A percentile compares a stretch with the other conserved stretches of the same genome.
These are phyloP conservation scores for Tympanuchus pallidicinctus DNA, from an alignment of 2,113 vertebrate species.

Conservation along the genomic window DNA sequence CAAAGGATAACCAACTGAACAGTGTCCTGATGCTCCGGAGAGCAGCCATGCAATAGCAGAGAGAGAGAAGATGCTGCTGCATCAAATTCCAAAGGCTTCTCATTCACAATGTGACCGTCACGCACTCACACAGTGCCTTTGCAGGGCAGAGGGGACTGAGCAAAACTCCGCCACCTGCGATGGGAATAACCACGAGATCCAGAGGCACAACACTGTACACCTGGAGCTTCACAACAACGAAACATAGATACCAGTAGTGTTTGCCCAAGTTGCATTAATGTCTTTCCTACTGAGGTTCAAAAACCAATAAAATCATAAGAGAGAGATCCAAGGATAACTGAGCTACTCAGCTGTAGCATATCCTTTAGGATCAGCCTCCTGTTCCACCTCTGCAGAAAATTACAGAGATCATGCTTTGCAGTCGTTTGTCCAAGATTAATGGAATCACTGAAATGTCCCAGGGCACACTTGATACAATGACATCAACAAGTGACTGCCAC, in stretches of 20 bases:
- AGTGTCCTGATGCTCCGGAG: background rate
- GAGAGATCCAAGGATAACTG: background rate
- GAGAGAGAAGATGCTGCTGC: background rate
- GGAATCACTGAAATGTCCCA: background rate
- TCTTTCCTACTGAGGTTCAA: background rate
- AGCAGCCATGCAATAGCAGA: background rate
- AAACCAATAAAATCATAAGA: background rate
- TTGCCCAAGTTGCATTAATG: background rate
- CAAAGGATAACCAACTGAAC: background rate
- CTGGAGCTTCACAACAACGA: background rate
- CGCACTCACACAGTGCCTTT: background rate
- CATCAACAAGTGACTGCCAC: background rate
- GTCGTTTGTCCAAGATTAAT: background rate
- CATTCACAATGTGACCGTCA: background rate
- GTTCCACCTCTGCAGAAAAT: background rate
- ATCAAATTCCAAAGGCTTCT: background rate
- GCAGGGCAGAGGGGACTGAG: fast-evolving
- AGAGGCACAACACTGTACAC: background rate
- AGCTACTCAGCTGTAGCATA: fast-evolving
- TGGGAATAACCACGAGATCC: fast-evolving
- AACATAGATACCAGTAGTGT: background rate
- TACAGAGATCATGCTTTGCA: background rate
- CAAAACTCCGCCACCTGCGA: background rate
- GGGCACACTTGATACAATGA: background rate
- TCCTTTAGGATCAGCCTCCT: background rate